Conservation (phyloP, 2,797 vertebrate genomes). For the Anabas testudineus region DNA sequence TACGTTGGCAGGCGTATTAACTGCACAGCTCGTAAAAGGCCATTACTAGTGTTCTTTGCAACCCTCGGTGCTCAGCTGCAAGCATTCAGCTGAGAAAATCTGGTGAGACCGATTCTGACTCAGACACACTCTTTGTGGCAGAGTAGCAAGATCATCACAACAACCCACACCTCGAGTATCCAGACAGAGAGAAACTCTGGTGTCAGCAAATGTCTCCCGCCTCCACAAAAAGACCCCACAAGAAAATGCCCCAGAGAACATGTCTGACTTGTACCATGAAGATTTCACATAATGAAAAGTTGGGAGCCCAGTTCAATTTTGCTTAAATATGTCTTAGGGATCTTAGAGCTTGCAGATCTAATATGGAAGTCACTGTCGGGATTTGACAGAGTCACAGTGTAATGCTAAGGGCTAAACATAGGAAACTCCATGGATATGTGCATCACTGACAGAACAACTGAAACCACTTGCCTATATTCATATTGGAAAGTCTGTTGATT, state of each 20-base stretch:
- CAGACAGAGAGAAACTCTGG: conserved; percentile 59
- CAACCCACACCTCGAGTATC: conserved; percentile 62
- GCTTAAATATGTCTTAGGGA: conserved; percentile 71
- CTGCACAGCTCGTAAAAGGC: conserved; percentile 75
- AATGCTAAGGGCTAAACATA: conserved; percentile 64
- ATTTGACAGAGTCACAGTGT: conserved; percentile 70
- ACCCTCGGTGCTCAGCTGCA: conserved; percentile 50
- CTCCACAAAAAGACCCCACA: conserved; percentile 53
- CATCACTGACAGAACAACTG: conserved; percentile 47
- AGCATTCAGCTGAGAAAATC: conserved; percentile 62
- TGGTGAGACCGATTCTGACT: conserved; percentile 67
- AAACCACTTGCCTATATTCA: conserved; percentile 34
- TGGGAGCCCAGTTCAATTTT: conserved; percentile 71
- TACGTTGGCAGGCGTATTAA: conserved; percentile 58
- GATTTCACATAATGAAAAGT: conserved; percentile 76
- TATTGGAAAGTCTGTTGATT: conserved; percentile 50
- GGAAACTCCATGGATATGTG: conserved; percentile 51
- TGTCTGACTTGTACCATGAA: conserved; percentile 53
- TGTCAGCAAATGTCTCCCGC: conserved; percentile 66
- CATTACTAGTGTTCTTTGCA: conserved; percentile 61
- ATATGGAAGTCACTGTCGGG: conserved; percentile 69
- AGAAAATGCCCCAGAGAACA: conserved; percentile 65
- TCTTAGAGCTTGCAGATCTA: conserved; percentile 70
- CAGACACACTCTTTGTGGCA: conserved; percentile 48
- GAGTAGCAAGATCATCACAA: conserved; percentile 68